phyloP scores from a whole-genome alignment of 2,888 invertebrate species.

The Cephus nigrinus region DNA sequence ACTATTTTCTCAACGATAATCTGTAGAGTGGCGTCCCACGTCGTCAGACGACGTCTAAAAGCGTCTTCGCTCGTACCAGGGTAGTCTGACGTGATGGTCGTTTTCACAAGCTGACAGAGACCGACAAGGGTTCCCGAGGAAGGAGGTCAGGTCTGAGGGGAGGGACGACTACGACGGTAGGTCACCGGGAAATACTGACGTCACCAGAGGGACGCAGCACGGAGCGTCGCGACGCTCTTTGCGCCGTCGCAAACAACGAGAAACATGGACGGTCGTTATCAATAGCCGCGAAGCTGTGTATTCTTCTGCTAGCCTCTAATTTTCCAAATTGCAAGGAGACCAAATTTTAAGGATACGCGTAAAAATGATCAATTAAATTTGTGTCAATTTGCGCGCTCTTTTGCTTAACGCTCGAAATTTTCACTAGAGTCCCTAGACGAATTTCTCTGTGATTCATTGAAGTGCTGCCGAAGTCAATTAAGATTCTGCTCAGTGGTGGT shows the following conservation, averaged over 20 bases:
- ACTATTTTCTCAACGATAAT: background rate
- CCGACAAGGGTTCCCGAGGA: background rate
- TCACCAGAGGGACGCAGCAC: constrained; percentile 1
- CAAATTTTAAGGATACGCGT: background rate
- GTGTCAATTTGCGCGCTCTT: background rate
- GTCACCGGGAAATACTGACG: background rate
- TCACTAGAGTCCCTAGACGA: background rate
- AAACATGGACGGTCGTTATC: constrained; percentile 46
- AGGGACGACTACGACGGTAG: background rate
- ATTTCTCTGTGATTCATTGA: background rate
- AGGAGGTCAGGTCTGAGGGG: background rate
- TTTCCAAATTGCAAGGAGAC: background rate
- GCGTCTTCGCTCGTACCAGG: background rate
- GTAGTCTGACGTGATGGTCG: background rate
- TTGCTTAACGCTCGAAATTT: background rate
- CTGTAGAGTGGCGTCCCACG: background rate
- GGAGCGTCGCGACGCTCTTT: background rate
- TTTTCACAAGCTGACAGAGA: background rate
- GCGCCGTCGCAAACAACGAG: constrained; percentile 32
- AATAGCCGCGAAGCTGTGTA: constrained; percentile 21
- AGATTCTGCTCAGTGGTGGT: background rate
- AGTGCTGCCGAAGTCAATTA: background rate
- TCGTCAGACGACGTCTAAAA: background rate
- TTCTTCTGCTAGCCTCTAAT: background rate
- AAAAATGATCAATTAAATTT: background rate